Percentiles rank a stretch among this genome's conserved stretches.
Evolutionary conservation across 2,797 vertebrate genomes (phyloP).

Genomic region (Dermochelys coriacea): DNA sequence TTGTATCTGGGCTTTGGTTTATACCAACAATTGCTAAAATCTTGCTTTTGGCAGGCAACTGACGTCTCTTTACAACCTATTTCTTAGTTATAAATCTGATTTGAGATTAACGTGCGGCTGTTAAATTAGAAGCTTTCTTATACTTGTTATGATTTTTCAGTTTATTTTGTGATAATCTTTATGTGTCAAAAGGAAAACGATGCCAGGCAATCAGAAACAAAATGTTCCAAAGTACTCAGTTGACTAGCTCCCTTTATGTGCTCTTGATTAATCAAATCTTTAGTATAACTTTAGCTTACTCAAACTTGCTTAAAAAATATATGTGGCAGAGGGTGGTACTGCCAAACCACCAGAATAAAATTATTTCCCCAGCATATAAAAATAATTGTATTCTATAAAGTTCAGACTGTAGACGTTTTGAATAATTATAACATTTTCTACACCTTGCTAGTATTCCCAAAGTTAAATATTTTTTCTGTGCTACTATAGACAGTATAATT

Average conservation of each 20-base stretch:
- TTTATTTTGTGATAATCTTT: background rate
- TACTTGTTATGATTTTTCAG: background rate
- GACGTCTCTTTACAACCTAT: background rate
- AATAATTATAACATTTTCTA: conserved; percentile 78
- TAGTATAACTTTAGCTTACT: conserved; percentile 35
- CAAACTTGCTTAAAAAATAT: conserved; percentile 21
- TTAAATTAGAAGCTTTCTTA: background rate
- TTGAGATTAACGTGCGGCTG: background rate
- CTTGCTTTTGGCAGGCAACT: background rate
- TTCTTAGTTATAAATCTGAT: background rate
- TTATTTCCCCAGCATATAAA: conserved; percentile 41
- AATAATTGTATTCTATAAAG: conserved; percentile 70
- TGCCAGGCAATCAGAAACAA: conserved; percentile 36
- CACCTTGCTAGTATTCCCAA: conserved; percentile 66
- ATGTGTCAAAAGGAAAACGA: background rate
- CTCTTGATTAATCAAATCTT: conserved; percentile 59
- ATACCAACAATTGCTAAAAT: background rate
- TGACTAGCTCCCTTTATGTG: conserved; percentile 35
- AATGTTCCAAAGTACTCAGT: background rate
- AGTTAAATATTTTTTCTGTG: conserved; percentile 77
- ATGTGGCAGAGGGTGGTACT: background rate
- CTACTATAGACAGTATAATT: conserved; percentile 64
- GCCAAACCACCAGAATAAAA: conserved; percentile 75
- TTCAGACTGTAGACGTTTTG: conserved; percentile 69
- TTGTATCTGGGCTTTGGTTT: background rate